Evolutionary conservation across 2,113 vertebrate genomes (phyloP).

Genomic region (Ivindomyrus marchei): DNA sequence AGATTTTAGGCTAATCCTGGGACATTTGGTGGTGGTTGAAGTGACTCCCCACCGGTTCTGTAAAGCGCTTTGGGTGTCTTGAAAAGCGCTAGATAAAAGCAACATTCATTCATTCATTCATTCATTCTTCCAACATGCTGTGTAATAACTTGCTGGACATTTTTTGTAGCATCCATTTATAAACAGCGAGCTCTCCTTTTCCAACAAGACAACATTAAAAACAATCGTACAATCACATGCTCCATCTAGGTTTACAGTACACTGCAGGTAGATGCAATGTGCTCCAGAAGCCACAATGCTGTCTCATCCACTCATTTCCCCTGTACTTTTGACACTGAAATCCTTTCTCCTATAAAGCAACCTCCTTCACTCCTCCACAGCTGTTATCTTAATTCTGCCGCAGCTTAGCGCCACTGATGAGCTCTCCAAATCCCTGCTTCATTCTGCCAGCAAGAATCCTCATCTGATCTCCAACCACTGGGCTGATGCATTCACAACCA

Average conservation of each 20-base stretch:
- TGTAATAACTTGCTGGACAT: background rate
- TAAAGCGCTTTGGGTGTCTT: background rate
- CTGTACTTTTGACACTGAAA: background rate
- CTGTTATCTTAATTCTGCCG: background rate
- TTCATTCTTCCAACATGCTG: background rate
- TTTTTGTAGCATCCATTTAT: background rate
- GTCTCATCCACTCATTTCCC: background rate
- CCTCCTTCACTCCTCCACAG: background rate
- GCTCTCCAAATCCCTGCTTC: slow-evolving; percentile 1
- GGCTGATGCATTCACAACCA: background rate
- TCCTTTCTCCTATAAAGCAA: background rate
- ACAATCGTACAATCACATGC: background rate
- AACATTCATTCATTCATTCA: background rate
- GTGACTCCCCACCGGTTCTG: background rate
- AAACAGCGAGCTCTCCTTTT: background rate
- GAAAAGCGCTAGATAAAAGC: background rate
- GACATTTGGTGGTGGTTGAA: background rate
- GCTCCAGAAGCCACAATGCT: background rate
- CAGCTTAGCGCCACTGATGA: background rate
- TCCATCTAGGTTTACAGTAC: background rate
- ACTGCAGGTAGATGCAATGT: background rate
- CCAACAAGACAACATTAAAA: background rate
- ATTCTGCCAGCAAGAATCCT: background rate
- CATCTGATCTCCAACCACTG: background rate
- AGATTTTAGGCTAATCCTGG: background rate